Conservation (phyloP, 2,888 invertebrate species). For the Palloptera scutellata region DNA sequence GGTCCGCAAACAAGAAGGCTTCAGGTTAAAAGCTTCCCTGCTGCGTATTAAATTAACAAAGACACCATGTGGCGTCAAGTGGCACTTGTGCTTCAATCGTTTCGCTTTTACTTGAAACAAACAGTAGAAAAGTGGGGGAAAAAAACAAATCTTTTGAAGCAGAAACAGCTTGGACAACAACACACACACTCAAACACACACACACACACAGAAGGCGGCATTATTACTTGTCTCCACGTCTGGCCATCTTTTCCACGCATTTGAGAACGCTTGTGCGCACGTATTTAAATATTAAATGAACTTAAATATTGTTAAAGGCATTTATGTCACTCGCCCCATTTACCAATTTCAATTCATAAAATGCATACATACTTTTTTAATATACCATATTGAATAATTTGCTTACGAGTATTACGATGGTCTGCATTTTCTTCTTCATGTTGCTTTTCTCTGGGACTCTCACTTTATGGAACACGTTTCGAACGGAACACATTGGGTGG, state of each 20-base stretch:
- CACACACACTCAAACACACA: background rate
- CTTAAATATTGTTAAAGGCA: conserved; percentile 39
- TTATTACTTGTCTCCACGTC: background rate
- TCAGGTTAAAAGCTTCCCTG: conserved; percentile 31
- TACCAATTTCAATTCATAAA: conserved; percentile 26
- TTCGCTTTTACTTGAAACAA: too few species aligned
- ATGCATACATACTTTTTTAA: conserved; percentile 24
- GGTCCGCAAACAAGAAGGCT: too few species aligned
- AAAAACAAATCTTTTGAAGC: background rate
- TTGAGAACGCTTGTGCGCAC: background rate
- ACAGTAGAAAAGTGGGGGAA: background rate
- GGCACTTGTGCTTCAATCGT: conserved; percentile 41
- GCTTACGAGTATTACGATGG: background rate
- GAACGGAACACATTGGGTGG: background rate
- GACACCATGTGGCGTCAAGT: conserved; percentile 48
- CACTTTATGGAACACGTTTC: background rate
- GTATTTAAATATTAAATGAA: conserved; percentile 40
- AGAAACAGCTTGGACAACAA: conserved; percentile 1
- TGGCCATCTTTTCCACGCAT: background rate
- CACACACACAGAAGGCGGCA: background rate
- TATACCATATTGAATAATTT: conserved; percentile 1
- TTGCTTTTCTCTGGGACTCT: background rate
- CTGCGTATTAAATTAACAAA: conserved; percentile 48
- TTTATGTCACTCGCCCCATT: conserved; percentile 36
- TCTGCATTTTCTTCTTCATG: background rate